Evolutionary conservation across 2,888 invertebrate genomes (phyloP), one percentile per base, ranked within the genome.

Genomic region (Amphipyra tragopoginis): DNA sequence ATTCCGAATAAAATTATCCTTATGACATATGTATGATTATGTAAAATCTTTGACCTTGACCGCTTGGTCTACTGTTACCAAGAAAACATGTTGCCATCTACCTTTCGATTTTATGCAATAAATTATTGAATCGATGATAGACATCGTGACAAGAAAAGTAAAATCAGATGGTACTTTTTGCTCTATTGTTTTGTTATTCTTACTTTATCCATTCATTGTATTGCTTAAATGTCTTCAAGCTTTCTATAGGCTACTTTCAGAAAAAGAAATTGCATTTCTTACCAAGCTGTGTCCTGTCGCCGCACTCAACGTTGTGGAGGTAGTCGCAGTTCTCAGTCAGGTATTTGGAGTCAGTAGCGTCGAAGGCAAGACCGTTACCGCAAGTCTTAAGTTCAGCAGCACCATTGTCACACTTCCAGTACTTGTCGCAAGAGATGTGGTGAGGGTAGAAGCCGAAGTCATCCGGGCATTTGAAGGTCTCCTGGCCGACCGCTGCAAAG

Each of bases 391-490:
- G 95, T 85, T 98, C 98, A 62, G 98, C 97, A 9, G 93, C 97
- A 77, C 97, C 97, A 84, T 98, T 98, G 92, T 98, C 98, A 88
- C 98, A 98, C 93, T 98, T 98, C 98, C 98, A 98, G 94, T 98
- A 98, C 93, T 98, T 98, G 95, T 98, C 98, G 91, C 98, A 98
- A 51, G 98, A 98, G 66, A 95, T 88, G 87, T 97, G 97, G 93
- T 98, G 98, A 61, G 98, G 98, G 94, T 98, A 98, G 96, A 98
- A 98, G 36, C 98, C 98, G 89, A 98, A 98, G 90, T 98, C 98
- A 87, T 98, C 98, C 36, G 98, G 98, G 86, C 98, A 98, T 95
- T 98, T 98, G 96, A 98, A 98, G 86, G 95, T 96, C 78, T 97
- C 97, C 92, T 98, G 98, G 79, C 96, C 97, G 85, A 95, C 95